Conservation (phyloP, 2,888 invertebrate genomes). For the Poecilus cupreus region DNA sequence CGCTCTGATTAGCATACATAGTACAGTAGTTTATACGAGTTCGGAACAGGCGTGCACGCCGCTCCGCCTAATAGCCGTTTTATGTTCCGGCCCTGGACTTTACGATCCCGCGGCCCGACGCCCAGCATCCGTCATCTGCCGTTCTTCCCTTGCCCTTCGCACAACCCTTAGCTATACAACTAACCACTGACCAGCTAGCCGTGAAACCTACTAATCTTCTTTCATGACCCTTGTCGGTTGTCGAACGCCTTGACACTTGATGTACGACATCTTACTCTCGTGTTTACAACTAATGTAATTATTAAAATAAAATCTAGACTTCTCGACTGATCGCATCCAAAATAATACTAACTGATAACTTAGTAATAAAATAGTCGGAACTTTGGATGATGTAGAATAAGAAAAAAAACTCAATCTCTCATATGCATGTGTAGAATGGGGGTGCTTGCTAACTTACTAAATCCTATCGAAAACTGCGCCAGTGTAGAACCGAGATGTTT, state of each 20-base stretch:
- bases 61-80: constrained; percentile 57
- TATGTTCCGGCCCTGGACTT: constrained; percentile 51
- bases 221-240: constrained; percentile 20
- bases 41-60: constrained; percentile 60
- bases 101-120: constrained; percentile 39
- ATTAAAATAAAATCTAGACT: too few relatives aligned
- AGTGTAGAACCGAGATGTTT: too few relatives aligned
- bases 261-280: background rate
- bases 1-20: constrained; percentile 69
- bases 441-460: too few relatives aligned
- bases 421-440: too few relatives aligned
- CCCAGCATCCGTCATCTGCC: constrained; percentile 28
- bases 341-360: too few relatives aligned
- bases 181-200: constrained; percentile 1
- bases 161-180: background rate
- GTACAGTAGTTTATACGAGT: constrained; percentile 67
- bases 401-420: too few relatives aligned
- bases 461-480: too few relatives aligned
- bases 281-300: background rate
- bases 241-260: constrained; percentile 21
- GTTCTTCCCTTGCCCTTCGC: background rate
- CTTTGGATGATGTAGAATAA: too few relatives aligned
- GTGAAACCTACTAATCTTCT: background rate
- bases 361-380: too few relatives aligned
- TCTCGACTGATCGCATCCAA: too few relatives aligned